Base-by-base conservation (phyloP, 1,140 invertebrate species). In the Cardiocondyla obscurior region DNA sequence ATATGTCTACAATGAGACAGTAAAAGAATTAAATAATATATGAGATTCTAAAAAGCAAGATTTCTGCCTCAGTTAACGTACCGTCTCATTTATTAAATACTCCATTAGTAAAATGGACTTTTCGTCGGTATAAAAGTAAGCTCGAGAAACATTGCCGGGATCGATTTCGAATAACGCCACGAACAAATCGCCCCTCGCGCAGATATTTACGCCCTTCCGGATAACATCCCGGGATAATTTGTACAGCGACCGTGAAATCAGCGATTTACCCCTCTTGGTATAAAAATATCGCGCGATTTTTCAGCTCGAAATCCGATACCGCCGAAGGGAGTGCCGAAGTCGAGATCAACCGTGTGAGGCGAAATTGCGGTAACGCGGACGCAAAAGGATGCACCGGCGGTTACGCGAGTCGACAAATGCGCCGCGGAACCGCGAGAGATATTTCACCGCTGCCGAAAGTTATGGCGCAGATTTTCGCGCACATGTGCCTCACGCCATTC, bases 371-470 rank as follows among this genome's bases (percentile, higher is more conserved):
- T n/a, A n/a, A 39, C 57, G 19, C n/a, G 46, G 33, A 57, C 19
- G 55, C 28, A 30, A 19, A 25, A 12, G 33, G 30, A 67, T 39
- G 44, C 7, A n/a, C n/a, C n/a, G 28, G 14, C 57, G 16, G 30
- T 79, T 79, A 39, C 22, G 1, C 12, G 30, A 12, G 30, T 14
- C 12, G 10, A 6, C 73, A 16, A 36, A 49, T 53, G 64, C 36
- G 39, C 5, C 19, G 60, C 19, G 39, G 30, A 51, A 5, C 33
- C 46, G 33, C n/a, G 10, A 22, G 62, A 42, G 44, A 69, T 79
- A 53, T 79, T 79, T 79, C 25, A 69, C n/a, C 46, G 25, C 3
- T 30, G 36, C 69, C 69, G 49, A 30, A 69, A 79, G 74, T 67
- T 67, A 67, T 46, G 22, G 22, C 22, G 12, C 44, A 14, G 44